Base-by-base conservation (phyloP, 2,888 invertebrate genomes). In the Myopa tessellatipennis region DNA sequence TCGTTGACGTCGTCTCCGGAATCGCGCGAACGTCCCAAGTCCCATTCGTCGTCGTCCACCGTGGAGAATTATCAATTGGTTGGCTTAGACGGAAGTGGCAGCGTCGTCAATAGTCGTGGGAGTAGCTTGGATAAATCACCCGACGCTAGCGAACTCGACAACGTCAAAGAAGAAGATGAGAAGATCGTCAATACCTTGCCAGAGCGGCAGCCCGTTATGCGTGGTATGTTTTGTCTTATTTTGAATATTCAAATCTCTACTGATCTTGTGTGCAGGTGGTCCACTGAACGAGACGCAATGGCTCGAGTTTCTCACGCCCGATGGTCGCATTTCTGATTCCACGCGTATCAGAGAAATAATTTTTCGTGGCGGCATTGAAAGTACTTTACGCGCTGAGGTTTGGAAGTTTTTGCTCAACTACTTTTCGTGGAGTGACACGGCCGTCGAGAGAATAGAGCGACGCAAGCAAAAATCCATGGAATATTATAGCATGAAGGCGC, bases 401-500 rank as follows among this genome's bases (percentile, higher is more conserved):
- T 99, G 99, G 99, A 98, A 98, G 88, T 98, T 95, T 88, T 91
- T 99, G 4, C 91, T 99, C 0, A 95, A 95, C 82, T 98, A 96
- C 87, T 94, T 94, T 85, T 93, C 94, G 0, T 98, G 97, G 97
- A 91, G 93, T 79, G 94, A 95, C 82, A 95, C 95, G 0, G 91
- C 92, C 73, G 88, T 91, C 14, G 93, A 96, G 83, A 91, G 97
- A 77, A 91, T 92, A 80, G 91, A 91, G 79, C 89, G 94, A 55
- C 92, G 94, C 55, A 93, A 93, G 85, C 91, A 92, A 82, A 95
- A 94, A 88, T 93, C 93, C 79, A 93, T 95, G 80, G 96, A 97
- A 87, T 99, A 99, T 89, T 96, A 94, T 88, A 92, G 93, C 69
- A 98, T 99, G 98, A 99, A 99, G 88, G 91, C 95, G 34, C 99